Evolutionary conservation across 2,888 invertebrate genomes (phyloP), one percentile per base, ranked within the genome.

Genomic region (Drosophila mettleri): DNA sequence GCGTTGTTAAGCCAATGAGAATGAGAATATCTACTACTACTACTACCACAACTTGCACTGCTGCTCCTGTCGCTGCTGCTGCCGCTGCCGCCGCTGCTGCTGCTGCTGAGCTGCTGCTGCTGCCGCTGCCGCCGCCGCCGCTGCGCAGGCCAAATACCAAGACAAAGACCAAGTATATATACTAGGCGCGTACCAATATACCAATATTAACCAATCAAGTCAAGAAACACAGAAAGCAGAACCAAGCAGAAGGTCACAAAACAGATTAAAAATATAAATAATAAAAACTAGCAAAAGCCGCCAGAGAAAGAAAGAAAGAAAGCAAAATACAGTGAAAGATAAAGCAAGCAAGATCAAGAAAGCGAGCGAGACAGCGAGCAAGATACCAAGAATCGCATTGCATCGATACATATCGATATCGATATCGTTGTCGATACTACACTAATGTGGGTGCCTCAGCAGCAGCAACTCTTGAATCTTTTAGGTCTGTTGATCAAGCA

Each of bases 11-110:
- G 90, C 90, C 90, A 89, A 90, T 90, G 90, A 90, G 91, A 90
- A 88, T 91, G 91, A 91, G 91, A 91, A 89, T 90, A 90, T 90
- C 91, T 90, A 89, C 91, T 91, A 91, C 90, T 81, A 90, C 89
- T 71, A 88, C 78, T 75, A 84, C 89, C 68, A 89, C 82, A 77
- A 80, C 80, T 83, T 88, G 89, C 88, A 87, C 91, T 91, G 91
- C 90, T 91, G 88, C 89, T 90, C 82, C 85, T 88, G 89, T 76
- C 86, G 90, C 78, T 69, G 84, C 74, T 67, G 79, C 73, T 63
- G 68, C 53, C 31, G 72, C 72, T 67, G 84, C 67, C 45, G 63
- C 62, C 59, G 64, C 41, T 14, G 61, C 89, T 89, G 81, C 85
- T 83, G 89, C 76, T 83, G 89, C 78, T 68, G 81, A 69, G 76